Conservation (phyloP, 1,140 invertebrate species). For the Drosophila tsacasi region DNA sequence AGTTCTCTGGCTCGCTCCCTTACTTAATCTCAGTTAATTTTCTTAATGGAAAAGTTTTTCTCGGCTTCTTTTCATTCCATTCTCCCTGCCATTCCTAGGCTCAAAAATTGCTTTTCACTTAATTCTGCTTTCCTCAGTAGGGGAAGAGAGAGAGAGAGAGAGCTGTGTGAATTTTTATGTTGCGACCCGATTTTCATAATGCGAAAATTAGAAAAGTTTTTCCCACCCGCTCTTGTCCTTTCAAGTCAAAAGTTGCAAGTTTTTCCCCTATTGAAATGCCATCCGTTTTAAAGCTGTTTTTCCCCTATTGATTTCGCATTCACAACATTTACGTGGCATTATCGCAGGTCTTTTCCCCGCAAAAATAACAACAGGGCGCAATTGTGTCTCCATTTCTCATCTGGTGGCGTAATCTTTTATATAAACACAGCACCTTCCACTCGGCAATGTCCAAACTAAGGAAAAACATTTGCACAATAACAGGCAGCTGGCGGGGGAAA, state of each 20-base stretch:
- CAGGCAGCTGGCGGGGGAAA: slow-evolving; percentile 1
- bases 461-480: slow-evolving; percentile 63
- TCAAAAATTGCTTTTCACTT: slow-evolving; percentile 65
- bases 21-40: slow-evolving; percentile 83
- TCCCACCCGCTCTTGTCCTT: background rate
- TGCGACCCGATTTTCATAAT: slow-evolving; percentile 73
- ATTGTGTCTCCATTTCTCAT: slow-evolving; percentile 64
- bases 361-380: slow-evolving; percentile 40
- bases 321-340: slow-evolving; percentile 68
- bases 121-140: background rate
- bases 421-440: slow-evolving; percentile 72
- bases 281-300: slow-evolving; percentile 61
- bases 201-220: slow-evolving; percentile 80
- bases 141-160: too few relatives aligned
- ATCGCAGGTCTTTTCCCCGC: slow-evolving; percentile 58
- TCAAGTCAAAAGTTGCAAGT: slow-evolving; percentile 22
- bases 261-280: slow-evolving; percentile 22
- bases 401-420: slow-evolving; percentile 75
- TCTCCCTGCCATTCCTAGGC: slow-evolving; percentile 27
- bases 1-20: slow-evolving; percentile 14
- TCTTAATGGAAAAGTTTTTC: slow-evolving; percentile 80
- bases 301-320: slow-evolving; percentile 76
- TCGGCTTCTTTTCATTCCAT: slow-evolving; percentile 48
- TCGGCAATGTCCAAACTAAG: slow-evolving; percentile 50
- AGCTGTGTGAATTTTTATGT: slow-evolving; percentile 22